These are phyloP conservation scores for Caretta caretta DNA, from an alignment of 2,113 vertebrate genomes.

Conservation along the genomic window DNA sequence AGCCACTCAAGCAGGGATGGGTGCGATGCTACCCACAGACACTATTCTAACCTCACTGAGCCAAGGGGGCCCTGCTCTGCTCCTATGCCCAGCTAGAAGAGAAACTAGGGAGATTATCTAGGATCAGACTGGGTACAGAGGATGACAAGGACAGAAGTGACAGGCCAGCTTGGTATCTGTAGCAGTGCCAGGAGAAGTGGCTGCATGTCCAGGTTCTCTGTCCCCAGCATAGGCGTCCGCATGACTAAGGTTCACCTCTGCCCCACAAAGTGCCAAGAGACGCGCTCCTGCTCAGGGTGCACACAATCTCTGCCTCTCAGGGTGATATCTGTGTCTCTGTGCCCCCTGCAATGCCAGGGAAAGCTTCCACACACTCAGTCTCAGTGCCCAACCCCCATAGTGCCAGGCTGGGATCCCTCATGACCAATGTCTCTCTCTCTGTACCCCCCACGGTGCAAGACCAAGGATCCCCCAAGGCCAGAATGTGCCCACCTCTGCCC, in stretches of 20 bases:
- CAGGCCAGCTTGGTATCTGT: neutral
- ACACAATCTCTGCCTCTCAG: neutral
- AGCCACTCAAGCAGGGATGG: neutral
- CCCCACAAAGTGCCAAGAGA: neutral
- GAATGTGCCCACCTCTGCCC: slow-evolving; percentile 69
- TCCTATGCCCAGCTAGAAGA: slow-evolving; percentile 24
- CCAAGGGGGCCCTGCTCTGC: slow-evolving; percentile 44
- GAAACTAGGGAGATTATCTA: neutral
- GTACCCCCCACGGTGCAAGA: slow-evolving; percentile 64
- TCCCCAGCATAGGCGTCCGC: neutral
- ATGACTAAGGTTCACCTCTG: neutral
- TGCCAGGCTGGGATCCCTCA: slow-evolving; percentile 51
- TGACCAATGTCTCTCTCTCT: slow-evolving; percentile 69
- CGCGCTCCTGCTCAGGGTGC: neutral
- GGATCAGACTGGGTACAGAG: slow-evolving; percentile 30
- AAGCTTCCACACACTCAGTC: slow-evolving; percentile 68
- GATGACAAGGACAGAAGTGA: neutral
- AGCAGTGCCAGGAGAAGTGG: neutral
- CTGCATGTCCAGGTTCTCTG: neutral
- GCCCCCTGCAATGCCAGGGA: slow-evolving; percentile 61
- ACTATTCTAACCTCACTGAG: neutral
- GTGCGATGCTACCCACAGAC: slow-evolving; percentile 29
- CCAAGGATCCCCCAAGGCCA: slow-evolving; percentile 63
- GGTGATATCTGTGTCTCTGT: slow-evolving; percentile 27
- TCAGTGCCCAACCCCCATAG: slow-evolving; percentile 9